Base-by-base conservation (phyloP, 2,113 vertebrate genomes). In the Condylura cristata region DNA sequence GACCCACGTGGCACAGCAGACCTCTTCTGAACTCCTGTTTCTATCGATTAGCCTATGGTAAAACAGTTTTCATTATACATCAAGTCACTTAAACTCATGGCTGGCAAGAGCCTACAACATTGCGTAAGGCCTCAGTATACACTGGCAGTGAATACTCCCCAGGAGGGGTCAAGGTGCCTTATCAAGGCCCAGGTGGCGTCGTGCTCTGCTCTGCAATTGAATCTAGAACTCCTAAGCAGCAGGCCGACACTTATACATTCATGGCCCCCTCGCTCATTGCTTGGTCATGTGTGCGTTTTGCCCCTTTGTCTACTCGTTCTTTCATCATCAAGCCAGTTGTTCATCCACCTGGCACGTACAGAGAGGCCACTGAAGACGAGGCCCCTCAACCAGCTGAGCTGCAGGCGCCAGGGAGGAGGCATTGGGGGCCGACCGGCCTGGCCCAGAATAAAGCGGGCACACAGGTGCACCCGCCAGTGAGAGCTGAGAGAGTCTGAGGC, bases 361-460 rank as follows among this genome's bases (percentile, higher is more conserved):
- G 13, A 34, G 13, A 37, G 34, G 61, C 41, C 20, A 30, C 34
- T 51, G 41, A 81, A 71, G 32, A 30, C 17, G 37, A 8, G 78
- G 13, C 7, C 11, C 78, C n/a, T 8, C 22, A 17, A 20, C 61
- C 46, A 34, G 56, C 58, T 32, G 71, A 84, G 39, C 75, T 32
- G 14, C 26, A 30, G 26, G 70, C n/a, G 17, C 44, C 8, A 28
- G 41, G 39, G 7, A 3, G 18, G 28, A 30, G 22, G 30, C 30
- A 39, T 37, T 18, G 34, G 1, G 84, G 39, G 41, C 30, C 8
- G n/a, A 65, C 3, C 9, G 46, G 53, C 5, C 3, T 1, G 4
- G 10, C 7, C 14, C 2, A 0, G 11, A 53, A 26, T 26, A 24
- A 9, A 60, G 1, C 3, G 17, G 28, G 81, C 1, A 10, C 32